Evolutionary conservation across 2,113 vertebrate species (phyloP).

Genomic region (Astatotilapia flaviijosephi): DNA sequence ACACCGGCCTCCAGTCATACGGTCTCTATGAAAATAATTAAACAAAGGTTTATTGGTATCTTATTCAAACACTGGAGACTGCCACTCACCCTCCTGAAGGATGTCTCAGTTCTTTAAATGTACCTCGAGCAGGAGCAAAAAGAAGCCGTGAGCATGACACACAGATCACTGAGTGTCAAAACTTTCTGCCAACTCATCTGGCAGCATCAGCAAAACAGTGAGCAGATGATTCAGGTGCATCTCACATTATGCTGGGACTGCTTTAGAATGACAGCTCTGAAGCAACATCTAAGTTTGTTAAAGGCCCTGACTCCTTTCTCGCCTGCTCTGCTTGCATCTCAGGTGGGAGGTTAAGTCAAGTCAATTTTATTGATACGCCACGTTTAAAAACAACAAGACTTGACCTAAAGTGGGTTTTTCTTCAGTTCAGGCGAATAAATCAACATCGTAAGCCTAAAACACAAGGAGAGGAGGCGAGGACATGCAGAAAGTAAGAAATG

Average conservation of each 20-base stretch:
- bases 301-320: background rate
- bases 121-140: background rate
- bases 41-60: background rate
- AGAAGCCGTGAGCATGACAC: background rate
- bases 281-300: background rate
- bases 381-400: background rate
- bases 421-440: background rate
- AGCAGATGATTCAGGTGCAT: background rate
- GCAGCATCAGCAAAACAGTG: background rate
- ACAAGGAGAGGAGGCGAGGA: background rate
- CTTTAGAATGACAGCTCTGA: background rate
- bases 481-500: background rate
- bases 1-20: slow-evolving; percentile 74
- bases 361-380: background rate
- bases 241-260: background rate
- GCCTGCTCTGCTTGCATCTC: background rate
- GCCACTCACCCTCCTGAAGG: background rate
- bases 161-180: background rate
- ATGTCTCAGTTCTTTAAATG: background rate
- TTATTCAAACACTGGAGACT: background rate
- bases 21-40: slow-evolving; percentile 59
- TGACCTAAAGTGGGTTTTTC: background rate
- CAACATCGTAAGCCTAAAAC: background rate
- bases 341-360: background rate
- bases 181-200: background rate